phyloP scores from a whole-genome alignment of 2,888 invertebrate species.

The Drosophila quinaria region DNA sequence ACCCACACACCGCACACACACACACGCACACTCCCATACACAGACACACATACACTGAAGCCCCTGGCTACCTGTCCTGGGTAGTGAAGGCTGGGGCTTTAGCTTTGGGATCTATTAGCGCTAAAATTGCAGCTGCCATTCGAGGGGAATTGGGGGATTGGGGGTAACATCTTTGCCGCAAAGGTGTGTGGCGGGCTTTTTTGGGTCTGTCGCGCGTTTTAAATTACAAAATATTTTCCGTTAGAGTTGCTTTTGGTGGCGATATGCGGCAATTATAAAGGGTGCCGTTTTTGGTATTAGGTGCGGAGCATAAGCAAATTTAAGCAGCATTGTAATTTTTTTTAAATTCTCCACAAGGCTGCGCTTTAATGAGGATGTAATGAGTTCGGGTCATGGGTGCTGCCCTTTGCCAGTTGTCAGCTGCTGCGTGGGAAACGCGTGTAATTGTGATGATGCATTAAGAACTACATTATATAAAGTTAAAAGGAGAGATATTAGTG shows the following conservation, averaged over 20 bases:
- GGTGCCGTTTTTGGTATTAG: constrained; percentile 17
- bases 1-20: constrained; percentile 2
- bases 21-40: neutral
- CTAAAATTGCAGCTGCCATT: constrained; percentile 47
- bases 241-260: constrained; percentile 50
- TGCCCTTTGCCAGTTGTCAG: constrained; percentile 21
- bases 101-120: constrained; percentile 73
- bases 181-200: constrained; percentile 53
- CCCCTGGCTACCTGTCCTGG: neutral
- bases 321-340: constrained; percentile 23
- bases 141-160: no score
- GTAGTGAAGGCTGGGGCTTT: constrained; percentile 26
- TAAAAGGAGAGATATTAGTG: constrained; percentile 33
- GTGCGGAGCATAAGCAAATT: constrained; percentile 17
- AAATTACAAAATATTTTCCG: constrained; percentile 75
- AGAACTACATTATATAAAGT: constrained; percentile 45
- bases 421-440: constrained; percentile 24
- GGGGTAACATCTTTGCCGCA: constrained; percentile 53
- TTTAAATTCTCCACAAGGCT: constrained; percentile 13
- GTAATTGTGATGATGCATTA: constrained; percentile 52
- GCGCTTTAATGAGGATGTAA: constrained; percentile 48
- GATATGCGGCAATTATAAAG: constrained; percentile 67
- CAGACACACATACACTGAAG: neutral
- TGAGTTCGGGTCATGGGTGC: constrained; percentile 39
- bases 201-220: constrained; percentile 46